Evolutionary conservation across 2,888 invertebrate species (phyloP), one percentile per base, ranked within the genome.

Genomic region (Lepeophtheirus nordmannii): DNA sequence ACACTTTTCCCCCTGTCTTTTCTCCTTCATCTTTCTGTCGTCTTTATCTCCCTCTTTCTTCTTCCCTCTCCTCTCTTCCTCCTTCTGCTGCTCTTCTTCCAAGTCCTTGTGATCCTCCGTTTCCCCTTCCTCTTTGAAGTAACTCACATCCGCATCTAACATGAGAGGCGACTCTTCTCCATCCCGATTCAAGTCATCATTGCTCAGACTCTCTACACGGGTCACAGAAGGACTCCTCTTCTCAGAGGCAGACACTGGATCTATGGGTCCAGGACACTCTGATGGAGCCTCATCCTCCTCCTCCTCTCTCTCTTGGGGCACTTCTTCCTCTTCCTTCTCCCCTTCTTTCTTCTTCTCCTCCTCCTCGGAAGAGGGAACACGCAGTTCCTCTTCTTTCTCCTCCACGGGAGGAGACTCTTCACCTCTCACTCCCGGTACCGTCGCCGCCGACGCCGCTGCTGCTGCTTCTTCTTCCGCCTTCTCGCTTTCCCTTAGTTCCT

Each of bases 41-140:
- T 41, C 41, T 41, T 41, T 14, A 30, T 30, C 30, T n/a, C 8
- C 14, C 53, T 46, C 53, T 46, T 46, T 20, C 41, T 46, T 20
- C 41, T 46, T 66, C 41, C 39, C 7, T 30, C 3, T 30, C 12
- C 41, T 30, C 17, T 8, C 10, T 60, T 56, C 57, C 58, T 62
- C 67, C 12, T 41, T 20, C 63, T 17, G 12, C 14, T 30, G 3
- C 1, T 60, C 62, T 62, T 58, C 61, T 56, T 20, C 56, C 17
- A 9, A 30, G 17, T 67, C 12, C 37, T 64, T 58, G 30, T n/a
- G 38, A 12, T 41, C 65, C 23, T 5, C 57, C 58, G 39, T 17
- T 22, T 66, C 63, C 39, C 12, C 63, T 30, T 30, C 14, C 10
- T 60, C 62, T 62, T 20, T 41, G 56, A 22, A 30, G 20, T 67